A percentile compares a stretch with the other conserved stretches of the same genome.
These are phyloP conservation scores for Drosophila kikkawai DNA, from an alignment of 1,140 invertebrate species.

Conservation along the genomic window DNA sequence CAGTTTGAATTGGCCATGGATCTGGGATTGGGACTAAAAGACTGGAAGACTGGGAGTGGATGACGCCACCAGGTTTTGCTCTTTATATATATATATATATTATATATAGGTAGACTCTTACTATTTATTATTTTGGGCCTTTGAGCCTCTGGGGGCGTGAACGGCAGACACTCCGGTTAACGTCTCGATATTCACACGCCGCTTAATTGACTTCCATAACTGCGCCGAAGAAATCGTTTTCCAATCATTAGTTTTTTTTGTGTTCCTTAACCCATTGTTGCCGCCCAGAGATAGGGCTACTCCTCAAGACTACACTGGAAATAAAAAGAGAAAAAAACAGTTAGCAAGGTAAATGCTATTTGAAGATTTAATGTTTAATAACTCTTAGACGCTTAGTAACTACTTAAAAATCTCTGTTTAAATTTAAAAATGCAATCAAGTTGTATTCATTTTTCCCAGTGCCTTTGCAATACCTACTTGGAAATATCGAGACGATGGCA, in stretches of 20 bases:
- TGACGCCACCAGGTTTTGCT: slow-evolving; percentile 62
- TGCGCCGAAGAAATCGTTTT: slow-evolving; percentile 60
- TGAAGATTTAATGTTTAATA: no score
- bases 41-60: slow-evolving; percentile 6
- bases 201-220: slow-evolving; percentile 70
- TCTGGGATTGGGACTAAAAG: neutral
- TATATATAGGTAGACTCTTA: neutral
- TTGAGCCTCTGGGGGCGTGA: slow-evolving; percentile 46
- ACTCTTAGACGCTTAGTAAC: no score
- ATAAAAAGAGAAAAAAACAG: neutral
- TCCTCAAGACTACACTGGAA: slow-evolving; percentile 4
- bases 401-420: no score
- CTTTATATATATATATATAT: slow-evolving; percentile 12
- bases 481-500: slow-evolving; percentile 74
- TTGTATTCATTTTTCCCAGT: neutral
- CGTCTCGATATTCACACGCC: slow-evolving; percentile 71
- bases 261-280: slow-evolving; percentile 23
- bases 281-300: slow-evolving; percentile 21
- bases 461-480: slow-evolving; percentile 29
- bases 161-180: slow-evolving; percentile 48
- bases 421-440: no score
- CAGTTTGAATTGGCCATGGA: slow-evolving; percentile 15
- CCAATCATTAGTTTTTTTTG: slow-evolving; percentile 61
- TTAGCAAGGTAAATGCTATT: no score
- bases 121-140: slow-evolving; percentile 12